Conservation (phyloP, 1,140 invertebrate genomes). For the Achroia grisella region DNA sequence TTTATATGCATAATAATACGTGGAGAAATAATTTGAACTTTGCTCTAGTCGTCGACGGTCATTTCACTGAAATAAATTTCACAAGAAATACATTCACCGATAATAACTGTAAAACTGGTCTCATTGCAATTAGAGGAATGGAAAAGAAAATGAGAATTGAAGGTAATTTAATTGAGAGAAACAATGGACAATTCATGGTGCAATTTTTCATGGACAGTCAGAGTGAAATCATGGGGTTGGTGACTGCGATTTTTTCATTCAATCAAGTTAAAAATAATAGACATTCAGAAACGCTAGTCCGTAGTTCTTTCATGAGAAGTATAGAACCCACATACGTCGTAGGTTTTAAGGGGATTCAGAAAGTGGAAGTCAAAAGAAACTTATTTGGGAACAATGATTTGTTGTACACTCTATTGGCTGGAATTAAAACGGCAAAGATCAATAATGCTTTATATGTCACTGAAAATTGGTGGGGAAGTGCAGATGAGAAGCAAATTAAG, state of each 20-base stretch:
- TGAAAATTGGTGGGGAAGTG: constrained; percentile 97
- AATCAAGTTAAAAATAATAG: constrained; percentile 88
- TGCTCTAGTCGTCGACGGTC: constrained; percentile 89
- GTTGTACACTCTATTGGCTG: constrained; percentile 95
- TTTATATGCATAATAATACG: constrained; percentile 90
- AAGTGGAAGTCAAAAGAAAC: constrained; percentile 93
- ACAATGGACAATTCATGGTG: constrained; percentile 89
- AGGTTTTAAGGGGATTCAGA: constrained; percentile 95
- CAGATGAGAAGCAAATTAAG: constrained; percentile 81
- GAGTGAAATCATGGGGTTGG: constrained; percentile 91
- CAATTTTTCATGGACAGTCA: constrained; percentile 94
- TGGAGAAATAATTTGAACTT: constrained; percentile 92
- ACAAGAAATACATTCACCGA: constrained; percentile 89
- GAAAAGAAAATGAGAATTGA: constrained; percentile 94
- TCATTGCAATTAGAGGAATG: constrained; percentile 94
- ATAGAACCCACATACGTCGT: constrained; percentile 87
- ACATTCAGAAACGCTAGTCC: constrained; percentile 41
- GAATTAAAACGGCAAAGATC: constrained; percentile 89
- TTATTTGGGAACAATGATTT: constrained; percentile 90
- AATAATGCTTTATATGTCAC: constrained; percentile 90
- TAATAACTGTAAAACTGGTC: constrained; percentile 87
- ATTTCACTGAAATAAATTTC: constrained; percentile 91
- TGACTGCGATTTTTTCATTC: constrained; percentile 84
- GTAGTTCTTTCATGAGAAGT: constrained; percentile 65
- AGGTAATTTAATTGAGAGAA: constrained; percentile 85